Evolutionary conservation across 2,888 invertebrate species (phyloP), one percentile per base, ranked within the genome.

Genomic region (Lymantria monacha): DNA sequence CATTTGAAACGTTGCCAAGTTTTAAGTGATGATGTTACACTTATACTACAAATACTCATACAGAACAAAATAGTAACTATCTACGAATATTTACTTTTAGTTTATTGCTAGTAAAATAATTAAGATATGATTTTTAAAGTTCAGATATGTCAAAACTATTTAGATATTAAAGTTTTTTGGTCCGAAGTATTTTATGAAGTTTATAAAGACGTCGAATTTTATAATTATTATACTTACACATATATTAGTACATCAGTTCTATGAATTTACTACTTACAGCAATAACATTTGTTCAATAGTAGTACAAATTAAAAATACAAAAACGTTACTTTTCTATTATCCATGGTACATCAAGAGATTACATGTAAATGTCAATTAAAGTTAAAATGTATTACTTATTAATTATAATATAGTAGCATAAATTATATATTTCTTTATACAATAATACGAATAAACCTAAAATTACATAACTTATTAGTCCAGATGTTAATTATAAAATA

Each of bases 101-200:
- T 73, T 83, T 87, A 88, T 87, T 86, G 86, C 86, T 87, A 87
- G 57, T 69, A 73, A 70, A 74, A 71, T 57, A 78, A 74, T 59
- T 74, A 42, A 83, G 87, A 88, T 87, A 87, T 88, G 86, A 78
- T 76, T 73, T 67, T 66, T n/a, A n/a, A 67, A 70, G 70, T 79
- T 76, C 78, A 87, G 88, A 89, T 89, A 89, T 89, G 88, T 81
- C 76, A 61, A 61, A 81, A 79, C 81, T 77, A 79, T 72, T 52
- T 76, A 79, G 72, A 76, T 76, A 77, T 78, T 72, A 72, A 71
- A 65, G 60, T 76, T 78, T n/a, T 60, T 89, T 88, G 88, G 88
- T 88, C 88, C 88, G 66, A 85, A 79, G 61, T 69, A 58, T 57
- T 69, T 63, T 64, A 66, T 56, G 63, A 63, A 63, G 63, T 53